Evolutionary conservation across 2,797 vertebrate genomes (phyloP), one percentile per base, ranked within the genome.

Genomic region (Microctenopoma steveboyesi): DNA sequence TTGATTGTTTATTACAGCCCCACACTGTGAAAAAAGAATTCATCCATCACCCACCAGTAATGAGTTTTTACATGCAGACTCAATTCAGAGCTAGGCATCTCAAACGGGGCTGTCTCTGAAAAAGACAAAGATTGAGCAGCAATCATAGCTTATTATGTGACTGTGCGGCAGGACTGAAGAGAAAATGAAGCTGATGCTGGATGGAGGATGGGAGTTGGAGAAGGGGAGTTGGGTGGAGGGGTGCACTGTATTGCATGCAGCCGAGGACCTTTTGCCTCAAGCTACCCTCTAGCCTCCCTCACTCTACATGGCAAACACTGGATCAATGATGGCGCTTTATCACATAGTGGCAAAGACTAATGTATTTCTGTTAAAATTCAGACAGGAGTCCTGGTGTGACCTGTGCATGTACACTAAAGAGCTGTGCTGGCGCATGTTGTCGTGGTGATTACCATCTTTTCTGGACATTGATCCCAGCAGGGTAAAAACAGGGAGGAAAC

Each of bases 1-100:
- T 88, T 90, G 91, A 92, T 92, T 90, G 89, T 91, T 91, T 90
- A 92, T 91, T 91, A 91, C 86, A 86, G 84, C 76, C 84, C 81
- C 78, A 72, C 75, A 72, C 72, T 78, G 78, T 72, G 70, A 76
- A 81, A 81, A 82, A 85, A 74, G 49, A 53, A 83, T 82, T 76
- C 88, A 91, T 92, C 88, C 86, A 91, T 92, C 88, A 91, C 76
- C 76, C 74, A 27, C 30, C 77, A 70, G 88, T 91, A 91, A 93
- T 91, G 88, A 86, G 86, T 89, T 89, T 90, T 88, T 82, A 90
- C 86, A 88, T 89, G 74, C 76, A 80, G 80, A 88, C 89, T 90
- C 88, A 79, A 86, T 87, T 81, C 76, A 3, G 64, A 72, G 68
- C 73, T 30, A 45, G 79, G 81, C 82, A 72, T 76, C 78, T 85